phyloP scores from a whole-genome alignment of 2,888 invertebrate genomes.

The Phymatocera aterrima region DNA sequence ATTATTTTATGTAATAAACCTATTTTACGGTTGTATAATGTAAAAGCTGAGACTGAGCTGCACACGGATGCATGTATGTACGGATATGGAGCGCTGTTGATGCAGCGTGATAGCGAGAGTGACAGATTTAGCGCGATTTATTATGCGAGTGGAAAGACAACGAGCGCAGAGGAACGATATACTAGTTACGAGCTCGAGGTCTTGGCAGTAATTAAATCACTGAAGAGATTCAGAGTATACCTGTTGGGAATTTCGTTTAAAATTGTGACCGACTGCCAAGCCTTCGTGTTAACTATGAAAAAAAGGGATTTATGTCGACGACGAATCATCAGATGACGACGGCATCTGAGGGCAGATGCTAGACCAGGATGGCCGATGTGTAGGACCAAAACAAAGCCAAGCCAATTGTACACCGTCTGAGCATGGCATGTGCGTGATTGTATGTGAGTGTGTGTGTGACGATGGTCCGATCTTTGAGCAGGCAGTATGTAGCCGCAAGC shows the following conservation, averaged over 20 bases:
- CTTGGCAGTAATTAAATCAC: not conserved
- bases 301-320: conserved; percentile 38
- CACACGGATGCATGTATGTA: conserved; percentile 56
- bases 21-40: conserved; percentile 48
- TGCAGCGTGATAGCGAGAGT: conserved; percentile 57
- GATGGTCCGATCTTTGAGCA: no score
- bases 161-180: conserved; percentile 48
- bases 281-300: conserved; percentile 52
- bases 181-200: conserved; percentile 54
- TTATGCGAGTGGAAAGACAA: conserved; percentile 52
- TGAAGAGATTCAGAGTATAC: conserved; percentile 17
- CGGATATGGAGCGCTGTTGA: conserved; percentile 62
- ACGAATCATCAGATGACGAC: no score
- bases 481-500: no score
- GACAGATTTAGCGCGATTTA: conserved; percentile 58
- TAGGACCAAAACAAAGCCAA: no score
- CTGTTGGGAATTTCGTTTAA: conserved; percentile 30
- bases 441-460: no score
- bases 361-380: no score
- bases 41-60: conserved; percentile 50
- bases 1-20: conserved; percentile 29
- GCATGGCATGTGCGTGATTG: no score
- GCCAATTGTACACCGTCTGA: no score
- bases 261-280: conserved; percentile 42
- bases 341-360: no score